These are phyloP conservation scores for Zaprionus obscuricornis DNA, from an alignment of 2,888 invertebrate genomes.

Conservation along the genomic window DNA sequence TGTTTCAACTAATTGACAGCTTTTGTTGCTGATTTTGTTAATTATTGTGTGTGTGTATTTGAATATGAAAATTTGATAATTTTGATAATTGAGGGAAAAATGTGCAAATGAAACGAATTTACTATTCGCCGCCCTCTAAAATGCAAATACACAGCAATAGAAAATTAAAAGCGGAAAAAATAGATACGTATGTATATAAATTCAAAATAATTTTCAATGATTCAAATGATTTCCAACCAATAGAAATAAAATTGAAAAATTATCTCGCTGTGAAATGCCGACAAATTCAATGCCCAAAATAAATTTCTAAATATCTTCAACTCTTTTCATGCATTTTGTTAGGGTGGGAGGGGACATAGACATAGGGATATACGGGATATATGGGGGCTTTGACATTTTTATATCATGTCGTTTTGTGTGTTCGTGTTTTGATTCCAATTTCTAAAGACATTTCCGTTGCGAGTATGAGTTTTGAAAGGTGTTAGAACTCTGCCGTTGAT, in stretches of 20 bases:
- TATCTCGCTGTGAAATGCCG: slow-evolving; percentile 19
- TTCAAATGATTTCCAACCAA: slow-evolving; percentile 17
- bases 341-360: not conserved
- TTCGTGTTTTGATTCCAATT: slow-evolving; percentile 64
- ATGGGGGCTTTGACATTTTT: slow-evolving; percentile 61
- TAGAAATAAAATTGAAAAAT: slow-evolving; percentile 35
- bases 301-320: slow-evolving; percentile 49
- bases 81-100: not conserved
- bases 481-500: slow-evolving; percentile 63
- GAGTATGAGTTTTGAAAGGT: slow-evolving; percentile 48
- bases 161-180: not conserved
- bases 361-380: not conserved
- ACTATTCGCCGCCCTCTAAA: too few species aligned
- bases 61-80: slow-evolving; percentile 14
- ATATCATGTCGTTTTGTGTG: slow-evolving; percentile 50
- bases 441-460: slow-evolving; percentile 66
- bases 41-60: not conserved
- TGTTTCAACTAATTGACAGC: slow-evolving; percentile 10
- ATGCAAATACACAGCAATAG: not conserved
- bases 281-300: slow-evolving; percentile 58
- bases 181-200: slow-evolving; percentile 4
- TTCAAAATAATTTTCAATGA: slow-evolving; percentile 16
- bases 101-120: too few species aligned
- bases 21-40: not conserved
- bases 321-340: too few species aligned